Evolutionary conservation across 2,888 invertebrate genomes (phyloP).

Genomic region (Volucella inflata): DNA sequence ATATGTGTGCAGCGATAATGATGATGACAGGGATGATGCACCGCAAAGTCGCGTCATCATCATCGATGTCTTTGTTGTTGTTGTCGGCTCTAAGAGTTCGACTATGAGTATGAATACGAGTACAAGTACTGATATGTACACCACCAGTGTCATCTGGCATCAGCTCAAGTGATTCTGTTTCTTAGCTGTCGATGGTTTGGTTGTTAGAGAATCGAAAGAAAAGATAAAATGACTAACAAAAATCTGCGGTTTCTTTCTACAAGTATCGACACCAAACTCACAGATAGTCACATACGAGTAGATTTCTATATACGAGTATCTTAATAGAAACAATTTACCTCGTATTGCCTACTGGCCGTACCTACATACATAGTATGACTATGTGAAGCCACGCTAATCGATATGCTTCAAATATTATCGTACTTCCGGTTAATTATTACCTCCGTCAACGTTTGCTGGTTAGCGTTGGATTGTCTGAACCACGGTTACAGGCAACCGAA

Average conservation of each 20-base stretch:
- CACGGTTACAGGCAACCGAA: conserved; percentile 35
- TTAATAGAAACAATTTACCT: conserved; percentile 54
- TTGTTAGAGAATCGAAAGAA: conserved; percentile 49
- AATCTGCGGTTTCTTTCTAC: conserved; percentile 65
- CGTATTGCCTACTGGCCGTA: conserved; percentile 39
- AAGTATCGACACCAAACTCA: conserved; percentile 14
- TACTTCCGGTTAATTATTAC: conserved; percentile 76
- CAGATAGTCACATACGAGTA: conserved; percentile 30
- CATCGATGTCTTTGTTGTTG: neutral
- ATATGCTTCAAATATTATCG: conserved; percentile 75
- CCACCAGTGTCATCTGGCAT: conserved; percentile 36
- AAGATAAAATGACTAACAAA: conserved; percentile 21
- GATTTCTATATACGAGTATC: conserved; percentile 11
- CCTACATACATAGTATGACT: neutral
- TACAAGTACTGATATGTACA: neutral
- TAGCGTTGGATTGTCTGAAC: conserved; percentile 65
- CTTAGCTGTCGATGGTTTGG: conserved; percentile 6
- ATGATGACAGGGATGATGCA: conserved; percentile 40
- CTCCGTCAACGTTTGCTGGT: conserved; percentile 51
- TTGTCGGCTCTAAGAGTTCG: too few relatives aligned
- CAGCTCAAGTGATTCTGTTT: conserved; percentile 55
- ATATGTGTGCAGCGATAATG: conserved; percentile 26
- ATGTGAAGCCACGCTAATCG: conserved; percentile 74
- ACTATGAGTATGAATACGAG: too few relatives aligned
- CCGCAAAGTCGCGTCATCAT: conserved; percentile 30